phyloP scores from a whole-genome alignment of 2,797 vertebrate genomes.

The Notamacropus eugenii region DNA sequence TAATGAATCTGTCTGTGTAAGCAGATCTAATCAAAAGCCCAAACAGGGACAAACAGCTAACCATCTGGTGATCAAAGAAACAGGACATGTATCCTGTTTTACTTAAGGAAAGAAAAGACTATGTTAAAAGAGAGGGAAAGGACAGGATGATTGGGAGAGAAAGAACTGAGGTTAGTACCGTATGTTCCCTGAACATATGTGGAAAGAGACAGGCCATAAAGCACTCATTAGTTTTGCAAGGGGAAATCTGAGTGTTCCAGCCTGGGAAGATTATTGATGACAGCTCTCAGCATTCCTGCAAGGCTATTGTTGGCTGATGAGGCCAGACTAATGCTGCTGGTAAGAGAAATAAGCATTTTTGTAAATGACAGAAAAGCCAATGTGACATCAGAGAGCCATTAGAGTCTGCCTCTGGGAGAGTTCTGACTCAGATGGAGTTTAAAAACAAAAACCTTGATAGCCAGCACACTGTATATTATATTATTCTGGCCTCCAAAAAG shows the following conservation, averaged over 20 bases:
- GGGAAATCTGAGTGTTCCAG: conserved; percentile 50
- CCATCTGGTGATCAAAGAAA: background rate
- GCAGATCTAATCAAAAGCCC: background rate
- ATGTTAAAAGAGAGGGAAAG: conserved; percentile 9
- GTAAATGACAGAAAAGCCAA: background rate
- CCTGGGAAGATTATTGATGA: background rate
- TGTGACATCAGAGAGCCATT: background rate
- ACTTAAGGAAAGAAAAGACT: background rate
- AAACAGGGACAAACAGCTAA: background rate
- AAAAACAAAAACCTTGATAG: background rate
- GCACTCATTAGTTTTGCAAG: conserved; percentile 50
- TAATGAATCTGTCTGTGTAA: background rate
- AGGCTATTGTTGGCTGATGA: conserved; percentile 2
- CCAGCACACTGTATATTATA: background rate
- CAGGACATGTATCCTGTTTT: background rate
- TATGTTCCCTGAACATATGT: conserved; percentile 34
- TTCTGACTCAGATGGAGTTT: background rate
- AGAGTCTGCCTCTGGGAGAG: background rate
- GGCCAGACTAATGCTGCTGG: conserved; percentile 25
- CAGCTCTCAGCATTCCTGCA: background rate
- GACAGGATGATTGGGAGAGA: conserved; percentile 40
- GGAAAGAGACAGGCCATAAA: conserved; percentile 40
- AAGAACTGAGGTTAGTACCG: background rate
- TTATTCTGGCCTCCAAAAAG: background rate
- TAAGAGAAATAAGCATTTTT: conserved; percentile 34